Percentiles rank a stretch among this genome's conserved stretches.
Evolutionary conservation across 2,888 invertebrate genomes (phyloP).

Genomic region (Copidosoma aretas): DNA sequence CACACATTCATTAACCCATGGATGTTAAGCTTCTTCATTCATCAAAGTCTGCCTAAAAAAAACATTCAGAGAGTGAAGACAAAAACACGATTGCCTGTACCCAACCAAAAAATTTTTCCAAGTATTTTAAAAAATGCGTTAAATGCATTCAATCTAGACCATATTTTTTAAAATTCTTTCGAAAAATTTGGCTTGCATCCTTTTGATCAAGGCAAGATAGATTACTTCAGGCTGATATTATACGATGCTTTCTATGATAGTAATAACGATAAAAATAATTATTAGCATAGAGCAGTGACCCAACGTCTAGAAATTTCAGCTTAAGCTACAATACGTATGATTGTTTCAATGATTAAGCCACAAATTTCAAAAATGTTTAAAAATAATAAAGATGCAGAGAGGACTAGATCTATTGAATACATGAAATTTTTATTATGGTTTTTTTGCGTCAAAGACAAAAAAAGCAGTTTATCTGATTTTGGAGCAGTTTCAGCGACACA

Average conservation of each 20-base stretch:
- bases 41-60: not conserved
- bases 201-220: not conserved
- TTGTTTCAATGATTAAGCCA: not conserved
- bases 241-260: not conserved
- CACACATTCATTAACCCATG: slow-evolving; percentile 16
- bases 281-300: too few species aligned
- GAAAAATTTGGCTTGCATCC: not conserved
- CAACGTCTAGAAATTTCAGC: too few species aligned
- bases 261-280: too few species aligned
- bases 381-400: not conserved
- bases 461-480: too few species aligned
- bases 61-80: not conserved
- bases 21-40: slow-evolving; percentile 14
- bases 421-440: not conserved
- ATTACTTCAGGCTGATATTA: not conserved
- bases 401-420: not conserved
- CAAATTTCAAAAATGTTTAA: not conserved
- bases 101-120: not conserved
- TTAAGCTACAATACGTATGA: not conserved
- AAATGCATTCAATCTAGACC: not conserved
- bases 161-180: not conserved
- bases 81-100: not conserved
- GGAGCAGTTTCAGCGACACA: too few species aligned
- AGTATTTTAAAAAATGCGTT: not conserved
- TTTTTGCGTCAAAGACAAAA: too few species aligned